Evolutionary conservation across 2,888 invertebrate genomes (phyloP).

Genomic region (Timandra comae): DNA sequence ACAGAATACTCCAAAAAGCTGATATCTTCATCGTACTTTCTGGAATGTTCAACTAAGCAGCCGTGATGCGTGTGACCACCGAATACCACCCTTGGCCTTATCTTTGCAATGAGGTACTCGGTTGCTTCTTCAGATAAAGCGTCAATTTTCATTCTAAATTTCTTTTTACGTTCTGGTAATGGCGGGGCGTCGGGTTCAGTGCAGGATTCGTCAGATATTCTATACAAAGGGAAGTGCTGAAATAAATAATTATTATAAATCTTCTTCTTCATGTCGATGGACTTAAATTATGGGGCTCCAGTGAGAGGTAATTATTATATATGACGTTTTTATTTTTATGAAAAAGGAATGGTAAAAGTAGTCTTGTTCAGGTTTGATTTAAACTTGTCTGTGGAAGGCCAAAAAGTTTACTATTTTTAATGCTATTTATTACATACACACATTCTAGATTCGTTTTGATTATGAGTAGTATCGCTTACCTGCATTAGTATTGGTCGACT

Average conservation of each 20-base stretch:
- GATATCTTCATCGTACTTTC: constrained; percentile 26
- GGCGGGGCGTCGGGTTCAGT: constrained; percentile 88
- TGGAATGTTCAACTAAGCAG: constrained; percentile 79
- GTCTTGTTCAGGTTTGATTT: too few species aligned
- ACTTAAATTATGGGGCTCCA: too few species aligned
- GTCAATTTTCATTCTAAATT: constrained; percentile 89
- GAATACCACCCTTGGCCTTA: constrained; percentile 87
- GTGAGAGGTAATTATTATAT: too few species aligned
- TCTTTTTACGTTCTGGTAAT: constrained; percentile 79
- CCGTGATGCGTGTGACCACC: constrained; percentile 97
- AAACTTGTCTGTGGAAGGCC: too few species aligned
- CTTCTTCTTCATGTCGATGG: too few species aligned
- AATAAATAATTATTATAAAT: too few species aligned
- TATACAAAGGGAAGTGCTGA: constrained; percentile 96
- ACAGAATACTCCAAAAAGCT: constrained; percentile 86
- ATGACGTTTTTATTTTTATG: constrained; percentile 1
- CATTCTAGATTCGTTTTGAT: too few species aligned
- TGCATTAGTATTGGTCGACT: constrained; percentile 89
- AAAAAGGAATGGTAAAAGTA: too few species aligned
- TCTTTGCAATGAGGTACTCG: constrained; percentile 71
- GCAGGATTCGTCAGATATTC: constrained; percentile 89
- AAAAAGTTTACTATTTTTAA: too few species aligned
- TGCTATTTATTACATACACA: too few species aligned
- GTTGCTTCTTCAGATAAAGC: constrained; percentile 91
- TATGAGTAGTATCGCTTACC: too few species aligned